Evolutionary conservation across 2,888 invertebrate genomes (phyloP), one percentile per base, ranked within the genome.

Genomic region (Patella depressa): DNA sequence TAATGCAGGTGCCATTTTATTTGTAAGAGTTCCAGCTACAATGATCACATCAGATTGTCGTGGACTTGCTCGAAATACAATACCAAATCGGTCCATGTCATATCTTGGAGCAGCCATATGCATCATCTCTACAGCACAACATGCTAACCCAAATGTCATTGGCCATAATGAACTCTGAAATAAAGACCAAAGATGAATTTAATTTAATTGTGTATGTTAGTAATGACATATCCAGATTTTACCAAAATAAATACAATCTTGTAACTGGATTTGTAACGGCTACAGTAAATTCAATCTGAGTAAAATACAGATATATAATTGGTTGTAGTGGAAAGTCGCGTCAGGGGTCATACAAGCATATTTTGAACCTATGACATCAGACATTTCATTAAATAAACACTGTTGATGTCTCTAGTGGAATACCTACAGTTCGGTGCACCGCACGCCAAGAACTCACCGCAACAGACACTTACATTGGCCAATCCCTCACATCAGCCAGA

Each of bases 71-170:
- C 99, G 94, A 91, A 99, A 99, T 3, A 99, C 98, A 29, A 99
- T 98, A 90, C 99, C 99, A 93, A 95, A 93, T 92, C 98, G 95
- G 94, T 99, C 99, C 98, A 99, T 99, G 91, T 99, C 99, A 90
- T 99, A 99, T 86, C 99, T 94, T 3, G 99, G 98, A 55, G 98
- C 99, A 84, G 99, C 99, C 77, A 99, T 97, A 93, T 99, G 99
- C 98, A 99, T 99, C 99, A 99, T 99, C 93, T 99, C 99, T 4
- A 99, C 98, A 83, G 99, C 99, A 93, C 99, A 99, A 89, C 99
- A 99, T 2, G 99, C 99, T 87, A 99, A 92, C 80, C 99, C 99
- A 92, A 99, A 99, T 12, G 99, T 99, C 92, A 99, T 93, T 0
- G 99, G 99, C 99, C 99, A 99, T 55, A 99, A 92, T 0, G 99